Evolutionary conservation across 2,797 vertebrate genomes (phyloP), one percentile per base, ranked within the genome.

Genomic region (Sebastes dallii): DNA sequence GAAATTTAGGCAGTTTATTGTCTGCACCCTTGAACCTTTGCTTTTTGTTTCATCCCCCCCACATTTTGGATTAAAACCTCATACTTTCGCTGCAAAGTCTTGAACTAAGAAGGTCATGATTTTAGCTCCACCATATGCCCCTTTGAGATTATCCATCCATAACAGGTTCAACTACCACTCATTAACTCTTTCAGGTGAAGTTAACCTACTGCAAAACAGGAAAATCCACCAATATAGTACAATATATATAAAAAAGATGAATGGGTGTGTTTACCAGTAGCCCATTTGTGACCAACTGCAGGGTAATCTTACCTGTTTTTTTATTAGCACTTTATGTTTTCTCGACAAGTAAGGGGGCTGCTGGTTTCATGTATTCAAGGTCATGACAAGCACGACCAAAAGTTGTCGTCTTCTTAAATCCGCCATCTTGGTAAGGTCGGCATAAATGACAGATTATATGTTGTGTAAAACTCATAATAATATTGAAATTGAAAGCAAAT

Each of bases 341-440:
- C 42, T 46, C 6, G 3, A 46, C 42, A 42, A 42, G 39, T 6
- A 42, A 42, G 39, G 39, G 39, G 39, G 36, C 36, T 14, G 36
- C 36, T 39, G 36, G 36, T 39, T 39, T 39, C 36, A 39, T 0
- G 36, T 39, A 39, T 39, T 39, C 12, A 72, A 89, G 87, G 78
- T 91, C 85, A 82, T 82, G 30, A 77, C 85, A 80, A 56, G 75
- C 75, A 86, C 71, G 81, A 83, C 89, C 27, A 1, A 1, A 29
- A 29, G 6, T 29, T 29, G 6, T 29, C 6, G 29, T 29, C 29
- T 29, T 29, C 29, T 29, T 29, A 29, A 29, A 29, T 29, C 29
- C 29, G 29, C 5, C 94, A 94, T 94, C 25, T 93, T 92, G n/a
- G 12, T 80, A 58, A 91, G 89, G 93, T 92, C 50, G 1, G 16